Percentiles rank a stretch among this genome's conserved stretches.
phyloP scores from a whole-genome alignment of 2,113 vertebrate genomes.

The Phalacrocorax brasilianus region DNA sequence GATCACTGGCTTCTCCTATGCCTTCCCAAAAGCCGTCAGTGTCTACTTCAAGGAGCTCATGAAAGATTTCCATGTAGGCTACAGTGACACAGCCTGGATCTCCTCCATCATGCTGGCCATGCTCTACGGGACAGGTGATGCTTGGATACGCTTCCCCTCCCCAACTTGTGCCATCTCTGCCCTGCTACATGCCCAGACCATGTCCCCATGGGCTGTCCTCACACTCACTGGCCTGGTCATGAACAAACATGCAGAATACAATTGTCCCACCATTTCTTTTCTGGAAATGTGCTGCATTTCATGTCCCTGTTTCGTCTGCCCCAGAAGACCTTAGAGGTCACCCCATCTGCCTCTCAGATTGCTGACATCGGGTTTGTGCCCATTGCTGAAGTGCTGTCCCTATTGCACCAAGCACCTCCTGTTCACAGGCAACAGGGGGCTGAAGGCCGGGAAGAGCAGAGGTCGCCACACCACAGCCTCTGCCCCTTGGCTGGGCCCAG shows the following conservation, averaged over 20 bases:
- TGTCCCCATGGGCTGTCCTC: not conserved
- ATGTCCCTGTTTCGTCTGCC: not conserved
- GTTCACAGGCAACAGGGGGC: not conserved
- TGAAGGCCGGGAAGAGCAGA: not conserved
- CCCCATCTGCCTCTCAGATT: not conserved
- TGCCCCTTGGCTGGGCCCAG: not conserved
- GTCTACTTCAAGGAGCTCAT: constrained; percentile 82
- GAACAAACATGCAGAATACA: not conserved
- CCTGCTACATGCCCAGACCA: not conserved
- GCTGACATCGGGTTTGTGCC: not conserved
- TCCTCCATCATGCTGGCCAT: constrained; percentile 83
- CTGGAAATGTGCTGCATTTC: not conserved
- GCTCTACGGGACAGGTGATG: constrained; percentile 80
- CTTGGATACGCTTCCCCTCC: not conserved
- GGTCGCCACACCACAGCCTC: not conserved
- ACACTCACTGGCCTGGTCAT: not conserved
- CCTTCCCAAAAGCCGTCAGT: constrained; percentile 81
- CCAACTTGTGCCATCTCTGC: not conserved
- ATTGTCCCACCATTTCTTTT: not conserved
- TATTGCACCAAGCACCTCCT: not conserved
- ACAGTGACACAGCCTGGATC: constrained; percentile 83
- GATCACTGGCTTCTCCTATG: constrained; percentile 80
- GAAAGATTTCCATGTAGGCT: constrained; percentile 77
- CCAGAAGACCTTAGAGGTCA: not conserved
- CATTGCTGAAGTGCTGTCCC: not conserved